Evolutionary conservation across 2,888 invertebrate species (phyloP).

Genomic region (Stictocephala bisonia): DNA sequence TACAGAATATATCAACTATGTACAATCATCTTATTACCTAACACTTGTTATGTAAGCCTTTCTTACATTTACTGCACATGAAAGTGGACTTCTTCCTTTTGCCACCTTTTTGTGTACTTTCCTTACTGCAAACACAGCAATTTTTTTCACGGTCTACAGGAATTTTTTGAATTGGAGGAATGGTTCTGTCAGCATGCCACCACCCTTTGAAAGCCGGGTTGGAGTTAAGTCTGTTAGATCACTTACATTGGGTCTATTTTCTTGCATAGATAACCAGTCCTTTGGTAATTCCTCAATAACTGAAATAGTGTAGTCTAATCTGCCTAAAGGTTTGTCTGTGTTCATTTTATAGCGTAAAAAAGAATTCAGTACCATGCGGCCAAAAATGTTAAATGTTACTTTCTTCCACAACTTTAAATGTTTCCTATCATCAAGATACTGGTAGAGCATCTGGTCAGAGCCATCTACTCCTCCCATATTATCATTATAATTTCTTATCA

Average conservation of each 20-base stretch:
- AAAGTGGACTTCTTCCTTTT: no score
- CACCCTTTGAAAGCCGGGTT: background rate
- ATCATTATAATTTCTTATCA: slow-evolving; percentile 35
- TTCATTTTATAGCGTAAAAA: slow-evolving; percentile 11
- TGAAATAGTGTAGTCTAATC: slow-evolving; percentile 7
- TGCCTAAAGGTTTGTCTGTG: background rate
- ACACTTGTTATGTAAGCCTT: no score
- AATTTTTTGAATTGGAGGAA: no score
- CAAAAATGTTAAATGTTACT: slow-evolving; percentile 20
- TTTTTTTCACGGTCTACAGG: no score
- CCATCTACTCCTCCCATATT: slow-evolving; percentile 18
- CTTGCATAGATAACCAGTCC: slow-evolving; percentile 18
- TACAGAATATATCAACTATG: no score
- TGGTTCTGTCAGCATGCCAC: no score
- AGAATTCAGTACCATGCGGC: background rate
- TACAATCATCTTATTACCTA: no score
- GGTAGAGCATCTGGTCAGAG: slow-evolving; percentile 13
- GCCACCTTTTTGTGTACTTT: no score
- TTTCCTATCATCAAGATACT: slow-evolving; percentile 11
- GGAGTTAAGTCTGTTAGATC: slow-evolving; percentile 12
- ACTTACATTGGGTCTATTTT: background rate
- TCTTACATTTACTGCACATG: no score
- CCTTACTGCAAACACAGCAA: no score
- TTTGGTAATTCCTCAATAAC: slow-evolving; percentile 9
- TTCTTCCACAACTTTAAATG: slow-evolving; percentile 6